Base-by-base conservation (phyloP, 2,888 invertebrate species). In the Mesoligia furuncula region DNA sequence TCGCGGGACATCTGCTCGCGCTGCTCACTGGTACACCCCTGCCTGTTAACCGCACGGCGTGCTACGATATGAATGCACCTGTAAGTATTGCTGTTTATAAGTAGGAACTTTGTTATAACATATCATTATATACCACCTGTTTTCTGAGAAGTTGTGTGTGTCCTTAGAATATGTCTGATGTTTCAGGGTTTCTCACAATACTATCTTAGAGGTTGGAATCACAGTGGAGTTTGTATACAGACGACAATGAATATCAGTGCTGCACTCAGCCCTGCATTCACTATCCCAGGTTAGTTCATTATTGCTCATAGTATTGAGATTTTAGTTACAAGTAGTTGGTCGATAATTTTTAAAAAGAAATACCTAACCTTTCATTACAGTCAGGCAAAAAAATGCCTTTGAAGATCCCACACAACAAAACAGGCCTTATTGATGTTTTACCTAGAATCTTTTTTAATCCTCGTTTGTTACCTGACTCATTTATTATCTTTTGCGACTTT, bases 211-310 rank as follows among this genome's bases (percentile, higher is more conserved):
- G 98, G 98, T 13, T 97, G 97, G 91, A 97, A 98, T 90, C 96
- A 97, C 39, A 97, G 95, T n/a, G 98, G 98, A 45, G 94, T 97
- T 73, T 99, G 99, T 91, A 97, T 98, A 65, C 97, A 98, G 82
- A 98, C 98, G 0, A 98, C 98, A 0, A 98, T 98, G 92, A 98
- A 98, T 92, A 97, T 97, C 85, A 98, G 98, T 62, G 95, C 97
- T 83, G 99, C 99, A 2, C 91, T 98, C 17, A 99, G 99, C 93
- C 99, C 99, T n/a, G 99, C 99, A 0, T 99, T 99, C 92, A 93
- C 97, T 15, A 97, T 98, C 85, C 94, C 97, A 85, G 98, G 98
- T 98, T 93, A 93, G 90, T 82, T 15, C 15, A 31, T 73, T 57
- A 39, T 62, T 31, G n/a, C 31, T 27, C 6, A 73, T 17, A 45